Evolutionary conservation across 2,113 vertebrate genomes (phyloP), one percentile per base, ranked within the genome.

Genomic region (Uropsilus gracilis): DNA sequence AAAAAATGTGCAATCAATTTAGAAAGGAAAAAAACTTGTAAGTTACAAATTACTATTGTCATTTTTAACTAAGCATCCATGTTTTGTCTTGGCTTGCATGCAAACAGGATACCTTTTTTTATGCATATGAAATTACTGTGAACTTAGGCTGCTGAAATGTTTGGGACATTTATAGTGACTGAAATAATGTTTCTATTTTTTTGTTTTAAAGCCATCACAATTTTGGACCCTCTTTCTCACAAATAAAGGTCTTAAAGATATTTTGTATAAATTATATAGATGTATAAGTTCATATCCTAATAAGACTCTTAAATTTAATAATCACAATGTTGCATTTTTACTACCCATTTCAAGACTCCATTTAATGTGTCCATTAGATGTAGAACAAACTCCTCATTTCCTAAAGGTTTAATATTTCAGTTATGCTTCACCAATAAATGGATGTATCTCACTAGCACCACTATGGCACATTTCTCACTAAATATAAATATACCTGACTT

Each of bases 291-390:
- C n/a, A n/a, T n/a, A n/a, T n/a, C 24, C 32, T 82, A 94, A 89
- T 86, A 78, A 94, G 89, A 86, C 37, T 78, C 20, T 97, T 82
- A 94, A 22, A 89, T 96, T 61, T 96, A 34, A 55, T 59, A 86
- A 91, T 53, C 86, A 12, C 8, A 9, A 78, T 90, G 63, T 32
- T 80, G 69, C 22, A 39, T 95, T 73, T 93, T 93, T 68, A 83
- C 55, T 91, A 5, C 69, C 32, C 34, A 69, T 82, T 86, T 92
- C 59, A 94, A 86, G 50, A 71, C 44, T 90, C 30, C 73, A 7
- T 83, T 76, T 53, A 83, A 4, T 39, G 32, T 92, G 4, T 63
- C 53, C 68, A 59, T 86, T 91, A 76, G 61, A 86, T 72, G n/a
- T n/a, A n/a, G n/a, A n/a, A n/a, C n/a, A n/a, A n/a, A n/a, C n/a